Evolutionary conservation across 2,113 vertebrate genomes (phyloP), one percentile per base, ranked within the genome.

Genomic region (Petromus typicus): DNA sequence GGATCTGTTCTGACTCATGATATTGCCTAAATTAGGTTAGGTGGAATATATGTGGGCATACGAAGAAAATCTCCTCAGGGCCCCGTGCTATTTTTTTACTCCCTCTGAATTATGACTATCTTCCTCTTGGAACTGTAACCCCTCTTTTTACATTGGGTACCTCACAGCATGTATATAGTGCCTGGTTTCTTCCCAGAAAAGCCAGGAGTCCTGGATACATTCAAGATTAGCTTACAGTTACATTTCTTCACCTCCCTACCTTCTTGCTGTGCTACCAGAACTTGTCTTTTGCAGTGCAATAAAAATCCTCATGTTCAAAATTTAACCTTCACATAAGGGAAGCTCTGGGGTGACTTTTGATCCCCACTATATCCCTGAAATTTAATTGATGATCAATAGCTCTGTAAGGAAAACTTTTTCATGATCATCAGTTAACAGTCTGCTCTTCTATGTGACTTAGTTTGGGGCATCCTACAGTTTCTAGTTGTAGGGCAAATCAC

Each of bases 1-100:
- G 73, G 91, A 98, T 98, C 98, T 98, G 97, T 98, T 98, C 98
- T 98, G 98, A 98, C 97, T 98, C 98, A 98, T 98, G 98, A 98
- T 98, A 98, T 98, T 69, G 97, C 98, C 98, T 97, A 98, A 98
- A 98, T 98, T 98, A 97, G 97, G 98, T 98, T 97, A 98, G 96
- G 97, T 96, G 67, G 97, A 94, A 97, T 98, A 95, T 97, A 93
- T 18, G 16, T 71, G 93, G 95, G 95, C 85, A 96, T 97, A 97
- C 91, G 37, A 96, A 97, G 89, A 94, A 97, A 98, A 97, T 67
- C 86, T 98, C 96, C 96, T 97, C 30, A 0, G 97, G 94, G 93
- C 94, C 91, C 92, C 96, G 96, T 89, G 95, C 85, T 98, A 98
- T 98, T 98, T 97, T 98, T 98, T 95, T 97, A 98, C 98, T 98